These are phyloP conservation scores for Hirtodrosophila duncani DNA, from an alignment of 2,888 invertebrate genomes.

Conservation along the genomic window DNA sequence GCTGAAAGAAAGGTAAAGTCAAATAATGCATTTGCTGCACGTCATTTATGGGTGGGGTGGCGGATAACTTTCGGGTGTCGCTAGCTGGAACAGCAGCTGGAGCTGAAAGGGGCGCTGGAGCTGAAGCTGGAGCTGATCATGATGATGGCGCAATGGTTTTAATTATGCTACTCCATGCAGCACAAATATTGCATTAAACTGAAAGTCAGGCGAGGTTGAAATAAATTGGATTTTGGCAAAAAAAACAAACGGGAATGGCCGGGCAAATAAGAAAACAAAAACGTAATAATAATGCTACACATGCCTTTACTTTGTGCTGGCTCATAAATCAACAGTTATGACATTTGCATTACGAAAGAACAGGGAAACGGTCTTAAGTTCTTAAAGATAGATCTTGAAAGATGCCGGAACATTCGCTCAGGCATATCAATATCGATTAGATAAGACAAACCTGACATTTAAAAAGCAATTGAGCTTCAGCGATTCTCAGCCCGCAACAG, in stretches of 20 bases:
- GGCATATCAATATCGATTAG: no score
- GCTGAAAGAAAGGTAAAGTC: slow-evolving; percentile 68
- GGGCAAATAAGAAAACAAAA: no score
- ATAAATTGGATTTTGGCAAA: slow-evolving; percentile 59
- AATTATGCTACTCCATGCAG: slow-evolving; percentile 60
- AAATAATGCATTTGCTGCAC: slow-evolving; percentile 65
- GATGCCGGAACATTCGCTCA: no score
- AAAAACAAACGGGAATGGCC: no score
- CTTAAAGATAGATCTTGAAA: no score
- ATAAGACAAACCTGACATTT: background rate
- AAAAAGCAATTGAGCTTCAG: no score
- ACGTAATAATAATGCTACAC: no score
- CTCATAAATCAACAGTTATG: no score
- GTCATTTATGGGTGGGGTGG: slow-evolving; percentile 71
- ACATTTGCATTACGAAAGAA: no score
- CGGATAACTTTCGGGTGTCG: slow-evolving; percentile 5
- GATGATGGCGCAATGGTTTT: slow-evolving; percentile 61
- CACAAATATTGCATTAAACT: slow-evolving; percentile 32
- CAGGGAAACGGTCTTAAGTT: no score
- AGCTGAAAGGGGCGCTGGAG: background rate
- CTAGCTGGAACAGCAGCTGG: no score
- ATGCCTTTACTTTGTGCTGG: no score
- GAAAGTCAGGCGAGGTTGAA: slow-evolving; percentile 44
- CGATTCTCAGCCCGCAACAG: background rate
- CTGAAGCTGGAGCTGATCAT: slow-evolving; percentile 12